A percentile compares a stretch with the other conserved stretches of the same genome.
phyloP scores from a whole-genome alignment of 2,113 vertebrate genomes.

The Sinocyclocheilus maitianheensis region DNA sequence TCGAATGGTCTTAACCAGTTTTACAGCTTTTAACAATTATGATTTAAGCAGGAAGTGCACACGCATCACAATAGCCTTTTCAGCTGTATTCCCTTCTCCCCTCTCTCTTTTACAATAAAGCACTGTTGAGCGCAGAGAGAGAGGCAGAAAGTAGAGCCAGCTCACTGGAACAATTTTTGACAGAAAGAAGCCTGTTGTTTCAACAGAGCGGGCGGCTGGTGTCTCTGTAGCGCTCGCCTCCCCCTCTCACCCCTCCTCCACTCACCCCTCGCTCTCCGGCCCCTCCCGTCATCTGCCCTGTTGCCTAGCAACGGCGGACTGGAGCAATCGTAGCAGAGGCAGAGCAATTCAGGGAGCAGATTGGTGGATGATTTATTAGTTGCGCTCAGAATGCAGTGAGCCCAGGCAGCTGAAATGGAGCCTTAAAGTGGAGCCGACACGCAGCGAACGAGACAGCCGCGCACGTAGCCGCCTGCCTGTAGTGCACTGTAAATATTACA shows the following conservation, averaged over 20 bases:
- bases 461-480: conserved; percentile 33
- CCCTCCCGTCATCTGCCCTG: conserved; percentile 64
- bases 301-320: conserved; percentile 90
- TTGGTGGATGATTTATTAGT: conserved; percentile 91
- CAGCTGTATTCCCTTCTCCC: conserved; percentile 62
- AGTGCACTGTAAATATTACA: conserved; percentile 69
- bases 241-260: conserved; percentile 30
- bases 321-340: conserved; percentile 82
- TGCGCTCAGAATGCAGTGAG: conserved; percentile 78
- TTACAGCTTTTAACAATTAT: conserved; percentile 77
- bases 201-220: conserved; percentile 80
- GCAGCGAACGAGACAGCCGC: conserved; percentile 33
- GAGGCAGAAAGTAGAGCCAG: conserved; percentile 73
- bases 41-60: conserved; percentile 78
- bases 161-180: conserved; percentile 80
- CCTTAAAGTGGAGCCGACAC: conserved; percentile 75
- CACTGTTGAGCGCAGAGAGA: conserved; percentile 71
- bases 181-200: conserved; percentile 84
- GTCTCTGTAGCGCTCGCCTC: conserved; percentile 80
- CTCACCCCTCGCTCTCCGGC: conserved; percentile 33
- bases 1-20: conserved; percentile 75
- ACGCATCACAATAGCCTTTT: conserved; percentile 78
- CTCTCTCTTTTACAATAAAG: conserved; percentile 70
- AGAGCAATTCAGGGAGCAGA: conserved; percentile 84
- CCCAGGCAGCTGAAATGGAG: conserved; percentile 82